Evolutionary conservation across 2,797 vertebrate genomes (phyloP), one percentile per base, ranked within the genome.

Genomic region (Nannoperca australis): DNA sequence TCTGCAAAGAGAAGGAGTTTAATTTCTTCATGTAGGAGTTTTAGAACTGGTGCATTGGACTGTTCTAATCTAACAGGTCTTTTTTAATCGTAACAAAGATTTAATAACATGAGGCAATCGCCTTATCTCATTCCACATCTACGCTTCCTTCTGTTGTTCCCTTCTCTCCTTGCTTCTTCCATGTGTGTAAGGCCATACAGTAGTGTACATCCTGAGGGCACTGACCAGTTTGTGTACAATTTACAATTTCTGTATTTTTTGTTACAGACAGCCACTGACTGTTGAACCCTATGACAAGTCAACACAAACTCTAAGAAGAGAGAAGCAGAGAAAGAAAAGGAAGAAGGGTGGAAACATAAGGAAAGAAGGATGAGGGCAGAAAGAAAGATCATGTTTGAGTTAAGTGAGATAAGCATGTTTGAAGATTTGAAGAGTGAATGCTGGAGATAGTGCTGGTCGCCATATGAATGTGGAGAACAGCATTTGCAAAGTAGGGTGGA

Each of bases 261-360:
- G 56, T 50, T 63, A 12, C 45, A 62, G 61, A 73, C 59, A 56
- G 36, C 34, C 34, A 40, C 71, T 77, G 73, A 68, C 27, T 72
- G 24, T 73, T 44, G 73, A 34, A 64, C 30, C 22, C 69, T 22
- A 14, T 65, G 68, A 85, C 64, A 79, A 56, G 62, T 34, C 10
- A 55, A 54, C 58, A 65, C 7, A 38, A 67, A 45, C 20, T 66
- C 32, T 55, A 49, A 65, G 73, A 54, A 77, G 49, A 58, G 18
- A 58, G 49, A 40, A 50, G 32, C 47, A 68, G 59, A 51, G 32
- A 42, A 50, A 45, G 10, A 22, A 40, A 34, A 32, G 3, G 7
- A 45, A 27, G 18, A 64, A 49, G 3, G 24, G 64, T 11, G 2
- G 3, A 8, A 45, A 70, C 54, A 44, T 51, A 79, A 17, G 68